Evolutionary conservation across 2,888 invertebrate genomes (phyloP), one percentile per base, ranked within the genome.

Genomic region (Synergus japonicus): DNA sequence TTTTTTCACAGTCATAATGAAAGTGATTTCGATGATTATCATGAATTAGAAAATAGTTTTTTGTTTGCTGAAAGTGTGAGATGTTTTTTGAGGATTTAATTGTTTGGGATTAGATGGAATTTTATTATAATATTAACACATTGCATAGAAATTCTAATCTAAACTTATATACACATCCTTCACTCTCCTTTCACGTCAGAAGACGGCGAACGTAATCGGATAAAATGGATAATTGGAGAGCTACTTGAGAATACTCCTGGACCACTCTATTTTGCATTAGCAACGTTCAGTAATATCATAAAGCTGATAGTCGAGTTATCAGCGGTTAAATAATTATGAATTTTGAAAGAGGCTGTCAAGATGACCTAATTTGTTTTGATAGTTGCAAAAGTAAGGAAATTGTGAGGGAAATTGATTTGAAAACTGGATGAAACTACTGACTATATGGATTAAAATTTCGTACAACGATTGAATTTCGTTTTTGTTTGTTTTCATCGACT

Each of bases 201-300:
- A 69, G 44, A 69, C 46, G 67, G 46, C 54, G 46, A 81, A 73
- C 67, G 15, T 76, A 81, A 83, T 81, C 80, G 76, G 77, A 80
- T 81, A 81, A 83, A 81, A 79, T 83, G 83, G 66, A 83, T 83
- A 83, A 83, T 83, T 83, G 83, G 79, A 78, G 63, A 54, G 49
- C 67, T 80, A 78, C 76, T 80, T 80, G 67, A 65, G 76, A 69
- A 69, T 69, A 44, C 46, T 69, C 67, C 67, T 69, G 67, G 46
- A 46, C 13, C 18, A 69, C 22, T 46, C 46, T 69, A 69, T 69
- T 66, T 69, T 22, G 67, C 22, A 69, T 69, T 69, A 46, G 22
- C 12, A 69, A 69, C 44, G 44, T 69, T 69, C 46, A 69, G 67
- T 44, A 69, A 69, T 22, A 46, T 69, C 13, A 69, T 69, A 46